Conservation (phyloP, 2,113 vertebrate genomes). For the Acinonyx jubatus region DNA sequence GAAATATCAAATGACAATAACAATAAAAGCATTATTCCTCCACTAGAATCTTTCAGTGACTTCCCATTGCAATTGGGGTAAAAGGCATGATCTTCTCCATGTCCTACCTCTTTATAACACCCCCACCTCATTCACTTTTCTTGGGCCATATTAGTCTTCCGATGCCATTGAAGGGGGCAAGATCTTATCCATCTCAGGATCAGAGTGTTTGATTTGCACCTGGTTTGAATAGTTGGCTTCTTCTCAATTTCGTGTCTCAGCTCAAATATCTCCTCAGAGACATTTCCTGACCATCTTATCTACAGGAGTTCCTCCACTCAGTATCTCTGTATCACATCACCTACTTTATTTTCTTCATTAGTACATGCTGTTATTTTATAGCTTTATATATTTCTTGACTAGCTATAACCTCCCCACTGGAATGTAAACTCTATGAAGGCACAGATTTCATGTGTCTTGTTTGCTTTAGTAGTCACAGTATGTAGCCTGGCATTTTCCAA, state of each 20-base stretch:
- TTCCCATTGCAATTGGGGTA: not conserved
- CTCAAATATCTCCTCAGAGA: not conserved
- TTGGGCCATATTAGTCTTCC: not conserved
- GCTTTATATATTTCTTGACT: not conserved
- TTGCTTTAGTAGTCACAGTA: not conserved
- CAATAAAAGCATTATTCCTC: not conserved
- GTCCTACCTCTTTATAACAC: not conserved
- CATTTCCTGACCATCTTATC: not conserved
- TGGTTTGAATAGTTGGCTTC: not conserved
- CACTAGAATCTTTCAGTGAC: not conserved
- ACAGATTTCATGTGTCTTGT: not conserved
- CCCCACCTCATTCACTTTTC: rapidly evolving
- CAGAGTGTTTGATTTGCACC: not conserved
- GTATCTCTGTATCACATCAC: not conserved
- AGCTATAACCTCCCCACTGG: not conserved
- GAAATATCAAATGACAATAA: not conserved
- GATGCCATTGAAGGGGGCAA: not conserved
- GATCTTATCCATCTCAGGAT: not conserved
- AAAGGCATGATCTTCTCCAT: not conserved
- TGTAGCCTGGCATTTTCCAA: not conserved
- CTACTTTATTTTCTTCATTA: not conserved
- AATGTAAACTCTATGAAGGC: not conserved
- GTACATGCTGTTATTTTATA: not conserved
- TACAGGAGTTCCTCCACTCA: not conserved
- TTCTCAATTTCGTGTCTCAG: not conserved